Percentiles rank a stretch among this genome's conserved stretches.
These are phyloP conservation scores for Coilia nasus DNA, from an alignment of 2,797 vertebrate species.

Conservation along the genomic window DNA sequence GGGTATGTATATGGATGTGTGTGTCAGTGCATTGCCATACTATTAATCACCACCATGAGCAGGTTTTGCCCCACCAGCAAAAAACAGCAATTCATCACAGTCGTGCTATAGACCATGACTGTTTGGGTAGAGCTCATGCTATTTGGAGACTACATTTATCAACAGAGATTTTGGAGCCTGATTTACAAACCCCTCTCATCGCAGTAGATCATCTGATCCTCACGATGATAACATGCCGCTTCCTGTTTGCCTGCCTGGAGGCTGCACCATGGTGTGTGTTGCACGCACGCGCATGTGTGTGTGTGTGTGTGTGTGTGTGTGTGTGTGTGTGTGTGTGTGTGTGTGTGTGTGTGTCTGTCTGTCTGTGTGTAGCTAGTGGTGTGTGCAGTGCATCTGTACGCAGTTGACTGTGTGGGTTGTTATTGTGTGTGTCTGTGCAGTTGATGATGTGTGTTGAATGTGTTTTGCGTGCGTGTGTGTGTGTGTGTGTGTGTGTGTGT, in stretches of 20 bases:
- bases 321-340: slow-evolving; percentile 19
- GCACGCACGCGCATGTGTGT: not conserved
- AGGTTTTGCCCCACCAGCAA: not conserved
- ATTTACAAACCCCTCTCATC: not conserved
- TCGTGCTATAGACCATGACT: too few relatives aligned
- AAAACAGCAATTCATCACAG: not conserved
- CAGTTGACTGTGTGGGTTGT: too few relatives aligned
- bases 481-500: too few relatives aligned
- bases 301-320: slow-evolving; percentile 18
- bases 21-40: not conserved
- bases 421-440: too few relatives aligned
- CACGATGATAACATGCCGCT: not conserved
- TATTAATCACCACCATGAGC: not conserved
- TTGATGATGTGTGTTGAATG: too few relatives aligned
- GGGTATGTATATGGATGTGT: not conserved
- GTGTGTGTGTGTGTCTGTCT: slow-evolving; percentile 1
- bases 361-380: not conserved
- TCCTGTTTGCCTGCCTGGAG: not conserved
- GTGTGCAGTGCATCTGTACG: not conserved
- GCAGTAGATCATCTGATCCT: not conserved
- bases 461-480: too few relatives aligned
- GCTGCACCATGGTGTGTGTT: not conserved
- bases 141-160: too few relatives aligned
- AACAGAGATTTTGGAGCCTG: too few relatives aligned
- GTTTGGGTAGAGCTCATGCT: too few relatives aligned